phyloP scores from a whole-genome alignment of 35 echinoderm and acorn worm genomes.

The Ophioderma brevispina region DNA sequence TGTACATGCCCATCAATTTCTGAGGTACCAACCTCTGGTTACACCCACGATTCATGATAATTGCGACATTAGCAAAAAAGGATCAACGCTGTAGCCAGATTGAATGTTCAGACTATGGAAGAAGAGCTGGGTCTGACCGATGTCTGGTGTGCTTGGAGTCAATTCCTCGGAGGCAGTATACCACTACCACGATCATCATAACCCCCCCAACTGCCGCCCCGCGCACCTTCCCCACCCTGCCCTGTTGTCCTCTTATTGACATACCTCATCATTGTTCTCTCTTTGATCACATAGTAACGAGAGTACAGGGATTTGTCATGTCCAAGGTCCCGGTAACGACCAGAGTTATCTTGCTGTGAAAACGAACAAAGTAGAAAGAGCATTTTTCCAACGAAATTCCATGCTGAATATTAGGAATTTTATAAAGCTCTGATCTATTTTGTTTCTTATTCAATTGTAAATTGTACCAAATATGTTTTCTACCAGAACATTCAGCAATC shows the following conservation, averaged over 20 bases:
- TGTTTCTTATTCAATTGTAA: too few relatives aligned
- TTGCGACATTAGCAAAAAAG: slow-evolving; percentile 56
- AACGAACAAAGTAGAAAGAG: too few relatives aligned
- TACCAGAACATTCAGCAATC: too few relatives aligned
- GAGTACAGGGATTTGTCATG: slow-evolving; percentile 65
- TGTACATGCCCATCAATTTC: too few relatives aligned
- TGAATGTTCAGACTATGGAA: slow-evolving; percentile 80
- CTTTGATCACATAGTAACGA: slow-evolving; percentile 94
- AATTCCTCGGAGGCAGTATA: slow-evolving; percentile 39
- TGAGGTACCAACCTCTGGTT: too few relatives aligned
- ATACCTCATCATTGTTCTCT: slow-evolving; percentile 84
- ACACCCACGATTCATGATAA: background rate
- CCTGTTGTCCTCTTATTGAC: slow-evolving; percentile 30
- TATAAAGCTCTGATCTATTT: too few relatives aligned
- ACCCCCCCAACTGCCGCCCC: background rate
- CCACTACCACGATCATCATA: background rate
- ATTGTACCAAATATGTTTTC: too few relatives aligned
- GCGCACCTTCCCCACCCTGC: too few relatives aligned
- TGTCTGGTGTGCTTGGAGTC: slow-evolving; percentile 12
- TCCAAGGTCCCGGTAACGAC: slow-evolving; percentile 67
- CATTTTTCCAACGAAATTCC: too few relatives aligned
- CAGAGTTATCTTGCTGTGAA: slow-evolving; percentile 63
- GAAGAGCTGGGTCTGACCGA: slow-evolving; percentile 51
- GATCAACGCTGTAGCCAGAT: slow-evolving; percentile 80
- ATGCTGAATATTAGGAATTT: too few relatives aligned